These are phyloP conservation scores for Gymnoscelis rufifasciata DNA, from an alignment of 2,888 invertebrate species.

Conservation along the genomic window DNA sequence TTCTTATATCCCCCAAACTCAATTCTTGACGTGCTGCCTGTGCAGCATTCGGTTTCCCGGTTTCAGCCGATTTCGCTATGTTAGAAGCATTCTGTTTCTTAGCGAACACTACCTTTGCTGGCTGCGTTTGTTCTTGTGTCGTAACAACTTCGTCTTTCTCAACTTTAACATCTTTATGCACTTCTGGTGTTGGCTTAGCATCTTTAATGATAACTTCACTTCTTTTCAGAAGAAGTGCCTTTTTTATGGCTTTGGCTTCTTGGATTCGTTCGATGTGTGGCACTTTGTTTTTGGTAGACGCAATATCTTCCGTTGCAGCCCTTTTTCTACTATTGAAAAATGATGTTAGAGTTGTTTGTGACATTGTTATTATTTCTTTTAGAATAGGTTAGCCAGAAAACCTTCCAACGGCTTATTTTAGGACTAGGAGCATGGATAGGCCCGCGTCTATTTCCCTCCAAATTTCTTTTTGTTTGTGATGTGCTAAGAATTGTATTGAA, in stretches of 20 bases:
- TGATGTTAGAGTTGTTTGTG: constrained; percentile 86
- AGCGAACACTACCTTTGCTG: constrained; percentile 40
- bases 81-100: constrained; percentile 59
- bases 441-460: constrained; percentile 42
- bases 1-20: constrained; percentile 84
- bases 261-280: constrained; percentile 48
- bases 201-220: constrained; percentile 25
- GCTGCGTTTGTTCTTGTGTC: constrained; percentile 10
- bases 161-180: constrained; percentile 1
- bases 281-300: constrained; percentile 74
- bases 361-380: constrained; percentile 82
- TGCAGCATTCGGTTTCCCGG: constrained; percentile 56
- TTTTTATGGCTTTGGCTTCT: constrained; percentile 41
- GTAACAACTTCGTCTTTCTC: constrained; percentile 14
- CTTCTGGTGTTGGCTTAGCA: constrained; percentile 7
- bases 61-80: constrained; percentile 35
- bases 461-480: too few relatives aligned
- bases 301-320: constrained; percentile 82
- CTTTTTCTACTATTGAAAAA: constrained; percentile 89
- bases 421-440: not conserved
- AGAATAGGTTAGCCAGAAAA: too few relatives aligned
- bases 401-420: not conserved
- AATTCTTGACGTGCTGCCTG: constrained; percentile 79
- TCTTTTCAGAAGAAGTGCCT: constrained; percentile 30
- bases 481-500: too few relatives aligned